Conservation (phyloP, 1,140 invertebrate genomes). For the Venturia canescens region DNA sequence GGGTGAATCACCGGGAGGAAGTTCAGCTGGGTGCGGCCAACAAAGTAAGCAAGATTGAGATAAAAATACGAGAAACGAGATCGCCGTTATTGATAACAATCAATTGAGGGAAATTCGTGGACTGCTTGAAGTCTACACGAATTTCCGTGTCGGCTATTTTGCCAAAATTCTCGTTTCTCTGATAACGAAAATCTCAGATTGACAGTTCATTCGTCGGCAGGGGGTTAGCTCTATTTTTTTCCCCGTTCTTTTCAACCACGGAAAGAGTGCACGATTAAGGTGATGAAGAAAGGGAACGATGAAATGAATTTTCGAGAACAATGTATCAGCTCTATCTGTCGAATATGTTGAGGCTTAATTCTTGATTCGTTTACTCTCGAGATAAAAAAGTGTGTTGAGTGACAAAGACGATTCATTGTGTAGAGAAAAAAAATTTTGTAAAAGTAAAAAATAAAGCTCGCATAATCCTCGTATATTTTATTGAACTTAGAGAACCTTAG, state of each 20-base stretch:
- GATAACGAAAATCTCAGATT: background rate
- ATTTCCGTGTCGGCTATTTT: constrained; percentile 72
- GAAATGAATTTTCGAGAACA: background rate
- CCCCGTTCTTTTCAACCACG: background rate
- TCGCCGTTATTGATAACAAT: constrained; percentile 20
- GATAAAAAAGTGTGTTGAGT: too few species aligned
- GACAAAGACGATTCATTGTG: too few species aligned
- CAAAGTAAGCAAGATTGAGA: constrained; percentile 31
- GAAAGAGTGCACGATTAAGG: background rate
- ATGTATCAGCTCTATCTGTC: background rate
- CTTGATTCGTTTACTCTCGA: background rate
- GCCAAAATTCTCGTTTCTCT: background rate
- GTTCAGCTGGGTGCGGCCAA: constrained; percentile 61
- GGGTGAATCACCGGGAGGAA: constrained; percentile 57
- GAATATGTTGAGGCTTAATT: background rate
- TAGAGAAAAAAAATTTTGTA: too few species aligned
- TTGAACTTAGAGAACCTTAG: too few species aligned
- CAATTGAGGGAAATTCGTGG: constrained; percentile 89
- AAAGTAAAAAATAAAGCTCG: too few species aligned
- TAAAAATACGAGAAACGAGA: constrained; percentile 5
- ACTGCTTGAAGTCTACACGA: constrained; percentile 95
- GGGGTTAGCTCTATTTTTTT: constrained; percentile 14
- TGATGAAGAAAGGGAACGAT: background rate
- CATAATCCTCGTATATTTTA: too few species aligned
- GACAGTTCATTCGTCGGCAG: background rate